Percentiles rank a stretch among this genome's conserved stretches.
Evolutionary conservation across 2,113 vertebrate species (phyloP).

Genomic region (Tachycineta bicolor): DNA sequence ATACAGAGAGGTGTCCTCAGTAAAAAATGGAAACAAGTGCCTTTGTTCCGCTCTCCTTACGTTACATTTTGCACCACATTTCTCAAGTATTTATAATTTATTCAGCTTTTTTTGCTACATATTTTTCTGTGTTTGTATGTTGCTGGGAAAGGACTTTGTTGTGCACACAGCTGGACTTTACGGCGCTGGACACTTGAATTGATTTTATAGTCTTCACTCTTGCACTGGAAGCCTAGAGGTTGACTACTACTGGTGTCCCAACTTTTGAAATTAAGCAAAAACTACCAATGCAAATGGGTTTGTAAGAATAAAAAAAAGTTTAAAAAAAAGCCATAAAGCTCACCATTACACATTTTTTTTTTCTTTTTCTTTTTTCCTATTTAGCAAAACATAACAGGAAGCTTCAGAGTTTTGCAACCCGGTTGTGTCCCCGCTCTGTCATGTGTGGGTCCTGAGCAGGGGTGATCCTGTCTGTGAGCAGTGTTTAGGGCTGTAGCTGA

Average conservation of each 20-base stretch:
- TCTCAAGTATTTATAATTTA: constrained; percentile 57
- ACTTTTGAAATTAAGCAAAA: not conserved
- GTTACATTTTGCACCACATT: constrained; percentile 9
- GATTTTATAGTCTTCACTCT: not conserved
- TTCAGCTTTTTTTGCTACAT: constrained; percentile 8
- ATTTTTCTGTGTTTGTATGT: not conserved
- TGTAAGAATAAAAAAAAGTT: constrained; percentile 54
- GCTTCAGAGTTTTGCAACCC: not conserved
- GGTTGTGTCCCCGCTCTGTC: not conserved
- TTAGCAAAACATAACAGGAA: accelerated
- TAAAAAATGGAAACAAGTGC: not conserved
- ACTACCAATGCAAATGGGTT: not conserved
- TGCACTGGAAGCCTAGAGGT: not conserved
- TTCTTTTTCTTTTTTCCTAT: not conserved
- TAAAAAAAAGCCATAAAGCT: not conserved
- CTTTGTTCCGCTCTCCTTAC: not conserved
- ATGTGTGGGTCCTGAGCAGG: not conserved
- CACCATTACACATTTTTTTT: not conserved
- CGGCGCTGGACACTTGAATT: not conserved
- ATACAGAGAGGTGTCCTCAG: not conserved
- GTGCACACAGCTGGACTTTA: not conserved
- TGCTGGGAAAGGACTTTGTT: not conserved
- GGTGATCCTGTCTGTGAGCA: accelerated
- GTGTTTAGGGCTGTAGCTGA: not conserved
- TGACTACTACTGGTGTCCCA: not conserved